Evolutionary conservation across 2,113 vertebrate genomes (phyloP).

Genomic region (Clarias magur): DNA sequence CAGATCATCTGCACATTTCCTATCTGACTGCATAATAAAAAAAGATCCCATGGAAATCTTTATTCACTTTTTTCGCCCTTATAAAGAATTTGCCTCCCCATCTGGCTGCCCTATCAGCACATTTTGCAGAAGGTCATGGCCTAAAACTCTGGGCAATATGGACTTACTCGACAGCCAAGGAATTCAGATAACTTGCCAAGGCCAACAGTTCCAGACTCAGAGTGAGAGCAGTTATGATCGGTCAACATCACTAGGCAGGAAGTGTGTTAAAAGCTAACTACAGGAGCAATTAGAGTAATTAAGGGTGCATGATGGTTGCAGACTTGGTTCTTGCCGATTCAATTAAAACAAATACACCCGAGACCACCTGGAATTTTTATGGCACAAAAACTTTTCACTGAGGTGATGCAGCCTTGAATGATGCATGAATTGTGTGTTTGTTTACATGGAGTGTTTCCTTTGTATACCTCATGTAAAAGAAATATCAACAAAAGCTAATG

Average conservation of each 20-base stretch:
- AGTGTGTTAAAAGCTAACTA: not conserved
- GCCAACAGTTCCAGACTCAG: slow-evolving; percentile 2
- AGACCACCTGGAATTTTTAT: not conserved
- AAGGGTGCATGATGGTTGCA: not conserved
- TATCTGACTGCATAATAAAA: slow-evolving; percentile 13
- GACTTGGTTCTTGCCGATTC: not conserved
- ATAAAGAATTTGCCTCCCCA: not conserved
- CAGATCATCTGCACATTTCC: not conserved
- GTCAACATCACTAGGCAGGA: not conserved
- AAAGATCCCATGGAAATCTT: slow-evolving; percentile 8
- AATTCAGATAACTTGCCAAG: not conserved
- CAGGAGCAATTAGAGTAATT: not conserved
- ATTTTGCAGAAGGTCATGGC: not conserved
- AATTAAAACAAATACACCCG: not conserved
- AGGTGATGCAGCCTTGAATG: not conserved
- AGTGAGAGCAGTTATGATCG: not conserved
- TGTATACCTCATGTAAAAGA: not conserved
- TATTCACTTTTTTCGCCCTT: not conserved
- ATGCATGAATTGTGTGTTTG: not conserved
- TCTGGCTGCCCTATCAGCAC: not conserved
- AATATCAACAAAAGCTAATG: not conserved
- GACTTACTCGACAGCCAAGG: not conserved
- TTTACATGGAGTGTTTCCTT: not conserved
- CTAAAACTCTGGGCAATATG: not conserved
- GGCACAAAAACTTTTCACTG: not conserved